A percentile compares a stretch with the other conserved stretches of the same genome.
Conservation (phyloP, 1,140 invertebrate genomes). For the Hylyphantes graminicola region DNA sequence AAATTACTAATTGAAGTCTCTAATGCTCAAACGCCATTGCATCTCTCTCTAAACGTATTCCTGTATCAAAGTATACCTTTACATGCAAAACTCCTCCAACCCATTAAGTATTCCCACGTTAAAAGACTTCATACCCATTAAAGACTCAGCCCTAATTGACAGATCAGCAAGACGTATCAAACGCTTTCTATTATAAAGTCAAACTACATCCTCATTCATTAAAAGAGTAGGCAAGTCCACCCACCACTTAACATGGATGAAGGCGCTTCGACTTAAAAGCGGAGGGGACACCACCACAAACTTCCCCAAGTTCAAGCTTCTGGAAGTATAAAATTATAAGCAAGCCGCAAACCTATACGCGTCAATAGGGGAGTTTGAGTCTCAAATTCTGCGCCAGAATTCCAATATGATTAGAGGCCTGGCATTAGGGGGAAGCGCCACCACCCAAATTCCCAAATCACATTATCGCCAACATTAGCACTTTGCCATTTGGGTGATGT, state of each 20-base stretch:
- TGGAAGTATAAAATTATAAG: slow-evolving; percentile 53
- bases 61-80: slow-evolving; percentile 21
- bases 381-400: slow-evolving; percentile 44
- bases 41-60: slow-evolving; percentile 1
- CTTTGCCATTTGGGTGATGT: slow-evolving; percentile 58
- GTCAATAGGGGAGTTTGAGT: slow-evolving; percentile 27
- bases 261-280: slow-evolving; percentile 33
- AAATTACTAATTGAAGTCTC: slow-evolving; percentile 39
- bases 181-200: slow-evolving; percentile 43
- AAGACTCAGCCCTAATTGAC: slow-evolving; percentile 48
- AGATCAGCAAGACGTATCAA: slow-evolving; percentile 43
- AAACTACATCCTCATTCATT: slow-evolving; percentile 46
- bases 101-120: slow-evolving; percentile 52
- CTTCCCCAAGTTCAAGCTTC: not conserved
- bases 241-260: slow-evolving; percentile 40
- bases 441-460: slow-evolving; percentile 54
- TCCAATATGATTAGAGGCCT: slow-evolving; percentile 52
- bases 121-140: slow-evolving; percentile 58
- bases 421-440: slow-evolving; percentile 4
- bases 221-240: slow-evolving; percentile 39
- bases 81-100: slow-evolving; percentile 18
- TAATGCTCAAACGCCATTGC: slow-evolving; percentile 32
- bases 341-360: slow-evolving; percentile 12
- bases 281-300: slow-evolving; percentile 9
- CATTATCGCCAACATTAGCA: slow-evolving; percentile 59